Evolutionary conservation across 2,888 invertebrate species (phyloP).

Genomic region (Ischnus inquisitorius): DNA sequence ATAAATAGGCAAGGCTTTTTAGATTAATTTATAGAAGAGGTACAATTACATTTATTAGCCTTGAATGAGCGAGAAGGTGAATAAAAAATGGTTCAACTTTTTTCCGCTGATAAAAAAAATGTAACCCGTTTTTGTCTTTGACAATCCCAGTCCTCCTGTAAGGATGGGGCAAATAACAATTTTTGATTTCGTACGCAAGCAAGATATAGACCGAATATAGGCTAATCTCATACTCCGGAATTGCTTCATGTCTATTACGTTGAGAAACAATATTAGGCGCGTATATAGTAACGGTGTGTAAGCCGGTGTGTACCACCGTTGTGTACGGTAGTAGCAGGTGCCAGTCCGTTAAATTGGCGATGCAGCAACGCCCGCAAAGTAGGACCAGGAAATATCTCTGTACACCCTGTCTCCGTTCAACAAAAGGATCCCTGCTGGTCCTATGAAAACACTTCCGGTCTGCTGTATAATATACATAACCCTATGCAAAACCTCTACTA

Average conservation of each 20-base stretch:
- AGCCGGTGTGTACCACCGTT: neutral
- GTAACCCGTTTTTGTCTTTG: too few species aligned
- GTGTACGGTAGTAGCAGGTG: slow-evolving; percentile 73
- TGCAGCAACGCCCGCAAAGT: slow-evolving; percentile 72
- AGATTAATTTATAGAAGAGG: too few species aligned
- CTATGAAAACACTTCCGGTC: slow-evolving; percentile 24
- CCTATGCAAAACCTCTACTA: neutral
- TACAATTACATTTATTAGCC: too few species aligned
- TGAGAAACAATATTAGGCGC: neutral
- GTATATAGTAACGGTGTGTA: neutral
- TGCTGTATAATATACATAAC: slow-evolving; percentile 17
- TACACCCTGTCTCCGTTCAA: slow-evolving; percentile 47
- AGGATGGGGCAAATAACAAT: neutral
- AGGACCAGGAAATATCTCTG: slow-evolving; percentile 63
- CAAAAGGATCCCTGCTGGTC: slow-evolving; percentile 19
- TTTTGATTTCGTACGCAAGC: neutral
- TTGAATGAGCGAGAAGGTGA: too few species aligned
- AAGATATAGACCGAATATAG: neutral
- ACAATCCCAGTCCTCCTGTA: too few species aligned
- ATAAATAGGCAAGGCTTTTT: too few species aligned
- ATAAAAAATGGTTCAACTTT: too few species aligned
- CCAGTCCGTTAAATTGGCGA: slow-evolving; percentile 81
- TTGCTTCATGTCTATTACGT: neutral
- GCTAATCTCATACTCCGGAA: neutral
- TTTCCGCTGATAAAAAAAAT: too few species aligned